Percentiles rank a stretch among this genome's conserved stretches.
Evolutionary conservation across 1,140 invertebrate species (phyloP).

Genomic region (Drosophila kanapiae): DNA sequence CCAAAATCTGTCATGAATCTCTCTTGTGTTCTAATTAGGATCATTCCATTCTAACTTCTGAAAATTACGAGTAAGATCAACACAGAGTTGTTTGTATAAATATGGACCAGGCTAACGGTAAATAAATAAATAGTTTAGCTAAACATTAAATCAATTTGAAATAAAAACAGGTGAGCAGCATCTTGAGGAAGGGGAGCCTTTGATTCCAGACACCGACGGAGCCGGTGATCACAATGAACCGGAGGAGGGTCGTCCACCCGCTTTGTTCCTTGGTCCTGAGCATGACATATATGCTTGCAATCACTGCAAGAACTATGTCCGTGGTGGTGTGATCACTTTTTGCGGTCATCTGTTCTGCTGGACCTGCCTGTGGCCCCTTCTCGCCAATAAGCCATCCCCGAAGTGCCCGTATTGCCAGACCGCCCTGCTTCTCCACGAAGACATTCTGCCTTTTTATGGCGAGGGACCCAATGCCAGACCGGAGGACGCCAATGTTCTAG

Average conservation of each 20-base stretch:
- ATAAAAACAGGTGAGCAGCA: background rate
- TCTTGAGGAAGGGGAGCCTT: background rate
- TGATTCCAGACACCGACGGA: no score
- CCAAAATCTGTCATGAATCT: background rate
- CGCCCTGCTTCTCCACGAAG: background rate
- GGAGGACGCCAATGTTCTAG: background rate
- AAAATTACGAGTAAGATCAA: background rate
- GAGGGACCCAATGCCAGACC: constrained; percentile 38
- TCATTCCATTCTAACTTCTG: background rate
- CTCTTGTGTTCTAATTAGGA: background rate
- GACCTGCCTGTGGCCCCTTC: constrained; percentile 52
- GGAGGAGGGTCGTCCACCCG: no score
- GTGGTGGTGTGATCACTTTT: constrained; percentile 47
- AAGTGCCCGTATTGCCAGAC: constrained; percentile 38
- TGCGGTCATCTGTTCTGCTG: constrained; percentile 65
- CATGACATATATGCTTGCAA: constrained; percentile 52
- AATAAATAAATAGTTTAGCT: background rate
- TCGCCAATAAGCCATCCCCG: background rate
- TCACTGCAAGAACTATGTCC: constrained; percentile 17
- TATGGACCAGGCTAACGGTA: background rate
- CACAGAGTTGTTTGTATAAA: fast-evolving
- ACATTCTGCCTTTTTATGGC: constrained; percentile 25
- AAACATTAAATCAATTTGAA: background rate
- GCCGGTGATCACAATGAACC: no score
- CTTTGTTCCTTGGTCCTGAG: no score